phyloP scores from a whole-genome alignment of 1,140 invertebrate species.

The Drosophila parabipectinata region DNA sequence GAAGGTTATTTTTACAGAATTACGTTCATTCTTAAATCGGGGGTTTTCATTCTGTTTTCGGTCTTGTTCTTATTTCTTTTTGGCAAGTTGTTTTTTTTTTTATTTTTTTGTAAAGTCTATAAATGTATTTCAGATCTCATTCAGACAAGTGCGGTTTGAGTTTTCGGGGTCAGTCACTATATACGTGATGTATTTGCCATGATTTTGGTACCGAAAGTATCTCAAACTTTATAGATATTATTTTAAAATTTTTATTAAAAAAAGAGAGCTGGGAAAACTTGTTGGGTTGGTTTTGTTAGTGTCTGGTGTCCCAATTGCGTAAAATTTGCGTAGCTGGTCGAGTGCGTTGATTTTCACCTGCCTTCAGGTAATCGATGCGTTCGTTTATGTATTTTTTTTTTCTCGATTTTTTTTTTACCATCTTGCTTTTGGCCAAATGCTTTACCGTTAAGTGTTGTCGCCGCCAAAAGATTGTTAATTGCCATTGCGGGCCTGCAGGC shows the following conservation, averaged over 20 bases:
- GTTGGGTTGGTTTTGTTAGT: not conserved
- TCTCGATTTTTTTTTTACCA: no score
- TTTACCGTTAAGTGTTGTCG: conserved; percentile 58
- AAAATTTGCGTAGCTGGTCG: conserved; percentile 52
- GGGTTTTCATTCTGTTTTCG: conserved; percentile 16
- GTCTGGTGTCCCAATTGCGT: conserved; percentile 58
- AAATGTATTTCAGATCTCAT: conserved; percentile 29
- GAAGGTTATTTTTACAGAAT: conserved; percentile 14
- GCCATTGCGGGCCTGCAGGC: conserved; percentile 19
- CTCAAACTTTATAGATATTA: not conserved
- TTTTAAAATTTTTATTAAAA: not conserved
- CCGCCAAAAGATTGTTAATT: conserved; percentile 66
- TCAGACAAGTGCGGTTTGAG: conserved; percentile 38
- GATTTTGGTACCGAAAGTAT: conserved; percentile 1
- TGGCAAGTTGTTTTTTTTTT: conserved; percentile 23
- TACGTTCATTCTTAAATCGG: conserved; percentile 27
- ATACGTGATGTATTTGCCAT: conserved; percentile 40
- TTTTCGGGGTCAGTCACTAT: conserved; percentile 61
- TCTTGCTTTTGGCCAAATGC: conserved; percentile 33
- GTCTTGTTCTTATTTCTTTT: conserved; percentile 28
- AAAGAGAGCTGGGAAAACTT: conserved; percentile 12
- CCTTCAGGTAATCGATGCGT: conserved; percentile 58
- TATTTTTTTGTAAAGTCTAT: conserved; percentile 38
- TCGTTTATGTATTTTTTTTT: conserved; percentile 5
- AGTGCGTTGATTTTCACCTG: conserved; percentile 58